Evolutionary conservation across 2,797 vertebrate species (phyloP).

Genomic region (Arnoldichthys spilopterus): DNA sequence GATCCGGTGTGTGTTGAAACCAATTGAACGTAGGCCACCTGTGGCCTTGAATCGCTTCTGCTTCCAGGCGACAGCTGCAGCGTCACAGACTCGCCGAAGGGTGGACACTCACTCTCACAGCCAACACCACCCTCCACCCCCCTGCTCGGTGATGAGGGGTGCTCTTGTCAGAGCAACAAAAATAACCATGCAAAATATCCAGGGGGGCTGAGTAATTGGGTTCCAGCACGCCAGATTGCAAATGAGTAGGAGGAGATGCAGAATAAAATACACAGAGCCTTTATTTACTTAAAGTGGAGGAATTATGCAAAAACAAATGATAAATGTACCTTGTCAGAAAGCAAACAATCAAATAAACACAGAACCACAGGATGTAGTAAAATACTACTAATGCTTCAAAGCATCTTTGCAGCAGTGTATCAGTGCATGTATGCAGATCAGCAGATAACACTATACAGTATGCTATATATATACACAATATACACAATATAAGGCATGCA

Average conservation of each 20-base stretch:
- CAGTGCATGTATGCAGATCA: no score
- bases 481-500: no score
- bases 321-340: neutral
- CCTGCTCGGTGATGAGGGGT: neutral
- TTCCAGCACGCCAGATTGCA: constrained; percentile 23
- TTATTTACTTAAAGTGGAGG: neutral
- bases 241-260: constrained; percentile 1
- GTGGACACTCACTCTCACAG: constrained; percentile 1
- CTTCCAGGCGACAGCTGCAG: constrained; percentile 68
- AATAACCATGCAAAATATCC: constrained; percentile 26
- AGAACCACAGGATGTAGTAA: neutral
- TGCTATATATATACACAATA: no score
- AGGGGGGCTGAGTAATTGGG: neutral
- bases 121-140: neutral
- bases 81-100: constrained; percentile 20
- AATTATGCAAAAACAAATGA: neutral
- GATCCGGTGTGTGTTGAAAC: constrained; percentile 69
- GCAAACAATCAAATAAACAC: neutral
- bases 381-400: no score
- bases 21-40: constrained; percentile 73
- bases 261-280: neutral
- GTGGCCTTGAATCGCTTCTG: constrained; percentile 71
- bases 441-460: no score
- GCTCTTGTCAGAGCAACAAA: constrained; percentile 16
- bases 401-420: no score